These are phyloP conservation scores for Lithobates pipiens DNA, from an alignment of 2,797 vertebrate species.

Conservation along the genomic window DNA sequence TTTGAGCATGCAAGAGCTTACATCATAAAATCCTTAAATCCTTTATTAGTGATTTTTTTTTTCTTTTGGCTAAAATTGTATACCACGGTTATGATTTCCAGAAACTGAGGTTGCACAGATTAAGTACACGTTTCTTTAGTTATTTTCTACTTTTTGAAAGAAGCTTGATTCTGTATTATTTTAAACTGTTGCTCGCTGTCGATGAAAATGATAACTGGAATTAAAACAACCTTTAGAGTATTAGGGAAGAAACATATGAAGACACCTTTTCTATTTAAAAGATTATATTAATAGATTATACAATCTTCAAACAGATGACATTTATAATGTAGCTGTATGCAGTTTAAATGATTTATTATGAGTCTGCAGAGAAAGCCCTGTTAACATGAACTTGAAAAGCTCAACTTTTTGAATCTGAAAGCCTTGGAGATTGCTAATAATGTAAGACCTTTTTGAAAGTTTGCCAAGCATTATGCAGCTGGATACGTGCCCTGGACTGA, in stretches of 20 bases:
- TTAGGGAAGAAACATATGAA: conserved; percentile 67
- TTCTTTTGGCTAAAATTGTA: neutral
- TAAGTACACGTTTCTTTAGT: conserved; percentile 4
- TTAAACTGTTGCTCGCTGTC: conserved; percentile 2
- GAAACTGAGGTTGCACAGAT: neutral
- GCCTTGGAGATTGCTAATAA: conserved; percentile 85
- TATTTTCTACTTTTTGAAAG: conserved; percentile 9
- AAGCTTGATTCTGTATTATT: neutral
- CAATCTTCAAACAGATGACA: conserved; percentile 84
- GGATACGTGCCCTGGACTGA: conserved; percentile 77
- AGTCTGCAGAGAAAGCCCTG: conserved; percentile 85
- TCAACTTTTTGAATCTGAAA: conserved; percentile 80
- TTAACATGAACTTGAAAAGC: conserved; percentile 81
- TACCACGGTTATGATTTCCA: conserved; percentile 11
- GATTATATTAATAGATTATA: conserved; percentile 66
- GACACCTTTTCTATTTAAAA: conserved; percentile 72
- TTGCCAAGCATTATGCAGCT: conserved; percentile 79
- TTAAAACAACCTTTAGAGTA: conserved; percentile 45
- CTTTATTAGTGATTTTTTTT: conserved; percentile 16
- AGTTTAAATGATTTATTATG: conserved; percentile 89
- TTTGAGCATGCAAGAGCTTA: conserved; percentile 23
- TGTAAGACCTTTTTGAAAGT: conserved; percentile 84
- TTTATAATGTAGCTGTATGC: conserved; percentile 82
- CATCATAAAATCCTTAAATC: conserved; percentile 41
- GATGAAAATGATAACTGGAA: conserved; percentile 26